phyloP scores from a whole-genome alignment of 2,888 invertebrate genomes.

The Xanthorhoe spadicearia region DNA sequence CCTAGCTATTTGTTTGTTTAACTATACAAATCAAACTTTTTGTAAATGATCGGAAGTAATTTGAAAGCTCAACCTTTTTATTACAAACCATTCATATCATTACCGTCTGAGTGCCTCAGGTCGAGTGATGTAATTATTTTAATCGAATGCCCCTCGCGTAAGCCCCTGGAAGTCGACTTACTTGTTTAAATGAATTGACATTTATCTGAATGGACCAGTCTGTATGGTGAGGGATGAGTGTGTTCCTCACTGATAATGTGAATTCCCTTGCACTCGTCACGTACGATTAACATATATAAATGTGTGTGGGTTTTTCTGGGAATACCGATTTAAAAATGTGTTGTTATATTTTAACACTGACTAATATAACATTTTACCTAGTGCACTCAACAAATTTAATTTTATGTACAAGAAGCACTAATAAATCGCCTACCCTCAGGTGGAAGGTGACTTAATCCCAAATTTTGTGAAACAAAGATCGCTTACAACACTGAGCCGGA shows the following conservation, averaged over 20 bases:
- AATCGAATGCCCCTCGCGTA: background rate
- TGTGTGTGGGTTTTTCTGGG: background rate
- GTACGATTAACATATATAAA: background rate
- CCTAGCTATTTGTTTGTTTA: background rate
- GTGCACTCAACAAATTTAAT: no score
- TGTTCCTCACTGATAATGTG: background rate
- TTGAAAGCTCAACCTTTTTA: background rate
- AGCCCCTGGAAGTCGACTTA: background rate
- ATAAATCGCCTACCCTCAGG: no score
- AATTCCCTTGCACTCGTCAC: background rate
- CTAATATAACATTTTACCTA: no score
- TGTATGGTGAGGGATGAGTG: background rate
- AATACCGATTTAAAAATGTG: no score
- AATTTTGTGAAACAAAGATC: no score
- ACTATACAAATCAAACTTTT: background rate
- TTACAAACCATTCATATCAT: background rate
- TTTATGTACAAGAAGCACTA: no score
- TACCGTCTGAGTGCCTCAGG: no score
- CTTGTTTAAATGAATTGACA: background rate
- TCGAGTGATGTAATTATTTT: background rate
- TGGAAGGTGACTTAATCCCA: no score
- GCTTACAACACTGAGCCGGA: no score
- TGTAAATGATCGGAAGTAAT: background rate
- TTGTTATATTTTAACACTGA: no score
- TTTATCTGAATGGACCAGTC: background rate